These are phyloP conservation scores for Cybosia mesomella DNA, from an alignment of 2,888 invertebrate species.

Conservation along the genomic window DNA sequence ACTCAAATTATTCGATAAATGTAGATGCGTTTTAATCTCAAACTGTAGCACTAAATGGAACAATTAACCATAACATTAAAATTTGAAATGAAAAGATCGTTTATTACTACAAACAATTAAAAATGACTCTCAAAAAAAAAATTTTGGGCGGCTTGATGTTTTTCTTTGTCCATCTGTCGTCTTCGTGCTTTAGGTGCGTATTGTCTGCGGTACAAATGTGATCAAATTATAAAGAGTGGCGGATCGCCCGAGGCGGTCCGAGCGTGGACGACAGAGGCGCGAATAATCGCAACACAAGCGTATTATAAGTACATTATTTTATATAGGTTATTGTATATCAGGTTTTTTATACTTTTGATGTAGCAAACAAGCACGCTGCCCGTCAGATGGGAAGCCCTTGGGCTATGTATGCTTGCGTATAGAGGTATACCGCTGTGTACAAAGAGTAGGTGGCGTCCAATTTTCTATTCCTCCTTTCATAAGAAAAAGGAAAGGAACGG, in stretches of 20 bases:
- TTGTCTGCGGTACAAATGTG: slow-evolving; percentile 86
- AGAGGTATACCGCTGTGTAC: too few species aligned
- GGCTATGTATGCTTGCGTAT: too few species aligned
- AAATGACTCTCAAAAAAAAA: not conserved
- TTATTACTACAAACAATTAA: not conserved
- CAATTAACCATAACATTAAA: too few species aligned
- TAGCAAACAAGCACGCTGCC: not conserved
- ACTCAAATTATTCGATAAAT: not conserved
- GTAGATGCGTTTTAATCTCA: too few species aligned
- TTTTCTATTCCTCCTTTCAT: too few species aligned
- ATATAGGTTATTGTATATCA: not conserved
- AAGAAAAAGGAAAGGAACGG: too few species aligned
- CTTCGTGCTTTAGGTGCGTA: slow-evolving; percentile 79
- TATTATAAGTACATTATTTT: slow-evolving; percentile 56
- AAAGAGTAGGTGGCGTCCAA: too few species aligned
- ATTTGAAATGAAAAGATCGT: too few species aligned
- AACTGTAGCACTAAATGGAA: too few species aligned
- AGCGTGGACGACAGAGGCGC: slow-evolving; percentile 64
- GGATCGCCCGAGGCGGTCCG: slow-evolving; percentile 67
- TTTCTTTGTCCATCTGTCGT: slow-evolving; percentile 69
- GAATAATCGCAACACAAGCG: slow-evolving; percentile 74
- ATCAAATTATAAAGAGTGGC: slow-evolving; percentile 86
- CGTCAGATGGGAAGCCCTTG: too few species aligned
- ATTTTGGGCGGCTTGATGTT: slow-evolving; percentile 53
- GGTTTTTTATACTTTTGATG: not conserved